Percentiles rank a stretch among this genome's conserved stretches.
These are phyloP conservation scores for Oophaga pumilio DNA, from an alignment of 2,113 vertebrate species.

Conservation along the genomic window DNA sequence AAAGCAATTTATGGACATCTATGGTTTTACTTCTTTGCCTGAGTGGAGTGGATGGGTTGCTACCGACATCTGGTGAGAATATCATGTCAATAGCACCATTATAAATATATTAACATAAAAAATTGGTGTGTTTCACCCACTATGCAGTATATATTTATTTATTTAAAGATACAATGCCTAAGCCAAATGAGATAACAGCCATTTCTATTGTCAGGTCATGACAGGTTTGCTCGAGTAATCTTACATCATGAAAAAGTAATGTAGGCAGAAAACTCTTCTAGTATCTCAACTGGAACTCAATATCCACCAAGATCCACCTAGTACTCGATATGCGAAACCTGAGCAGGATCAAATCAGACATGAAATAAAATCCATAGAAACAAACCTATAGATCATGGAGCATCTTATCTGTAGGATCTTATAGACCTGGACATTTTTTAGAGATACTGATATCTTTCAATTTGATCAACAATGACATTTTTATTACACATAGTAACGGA, in stretches of 20 bases:
- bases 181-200: neutral
- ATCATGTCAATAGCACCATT: no score
- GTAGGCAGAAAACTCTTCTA: neutral
- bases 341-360: neutral
- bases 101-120: no score
- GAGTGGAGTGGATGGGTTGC: no score
- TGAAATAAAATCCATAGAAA: neutral
- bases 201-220: conserved; percentile 7
- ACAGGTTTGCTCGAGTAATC: neutral
- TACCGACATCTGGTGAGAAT: no score
- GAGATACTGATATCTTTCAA: neutral
- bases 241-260: conserved; percentile 42
- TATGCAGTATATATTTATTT: no score
- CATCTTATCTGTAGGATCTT: neutral
- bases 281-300: neutral
- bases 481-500: no score
- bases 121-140: no score
- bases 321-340: neutral
- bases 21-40: no score
- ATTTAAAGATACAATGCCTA: no score
- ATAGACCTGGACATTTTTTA: neutral
- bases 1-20: no score
- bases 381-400: neutral
- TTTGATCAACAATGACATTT: neutral
- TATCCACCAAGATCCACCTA: neutral